A percentile compares a stretch with the other conserved stretches of the same genome.
Evolutionary conservation across 2,888 invertebrate genomes (phyloP).

Genomic region (Phrixothrix hirtus): DNA sequence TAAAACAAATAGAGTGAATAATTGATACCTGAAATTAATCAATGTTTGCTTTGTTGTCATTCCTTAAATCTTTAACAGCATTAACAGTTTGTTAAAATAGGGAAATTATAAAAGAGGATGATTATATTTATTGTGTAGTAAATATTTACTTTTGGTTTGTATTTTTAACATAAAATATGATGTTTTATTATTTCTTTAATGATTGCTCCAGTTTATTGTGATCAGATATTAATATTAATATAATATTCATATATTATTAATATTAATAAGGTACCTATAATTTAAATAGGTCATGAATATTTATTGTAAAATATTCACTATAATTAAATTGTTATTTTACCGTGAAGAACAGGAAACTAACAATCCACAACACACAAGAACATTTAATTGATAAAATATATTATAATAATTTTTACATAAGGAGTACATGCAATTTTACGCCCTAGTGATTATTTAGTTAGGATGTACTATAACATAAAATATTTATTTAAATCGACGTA

Average conservation of each 20-base stretch:
- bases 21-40: no score
- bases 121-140: no score
- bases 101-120: not conserved
- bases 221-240: no score
- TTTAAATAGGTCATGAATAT: conserved; percentile 4
- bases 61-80: conserved; percentile 10
- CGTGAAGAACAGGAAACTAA: conserved; percentile 7
- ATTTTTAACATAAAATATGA: no score
- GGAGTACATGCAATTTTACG: not conserved
- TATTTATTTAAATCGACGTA: no score
- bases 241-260: not conserved
- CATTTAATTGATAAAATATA: not conserved
- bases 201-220: not conserved
- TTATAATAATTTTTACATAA: no score
- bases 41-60: conserved; percentile 21
- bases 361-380: conserved; percentile 2
- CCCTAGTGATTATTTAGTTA: not conserved
- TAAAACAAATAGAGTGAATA: no score
- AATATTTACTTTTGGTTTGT: no score
- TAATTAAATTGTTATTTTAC: conserved; percentile 8
- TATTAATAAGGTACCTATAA: conserved; percentile 1
- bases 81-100: conserved; percentile 12
- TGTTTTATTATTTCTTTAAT: no score
- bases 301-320: conserved; percentile 6
- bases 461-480: no score